These are phyloP conservation scores for Tetragnatha versicolor DNA, from an alignment of 1,140 invertebrate species.

Conservation along the genomic window DNA sequence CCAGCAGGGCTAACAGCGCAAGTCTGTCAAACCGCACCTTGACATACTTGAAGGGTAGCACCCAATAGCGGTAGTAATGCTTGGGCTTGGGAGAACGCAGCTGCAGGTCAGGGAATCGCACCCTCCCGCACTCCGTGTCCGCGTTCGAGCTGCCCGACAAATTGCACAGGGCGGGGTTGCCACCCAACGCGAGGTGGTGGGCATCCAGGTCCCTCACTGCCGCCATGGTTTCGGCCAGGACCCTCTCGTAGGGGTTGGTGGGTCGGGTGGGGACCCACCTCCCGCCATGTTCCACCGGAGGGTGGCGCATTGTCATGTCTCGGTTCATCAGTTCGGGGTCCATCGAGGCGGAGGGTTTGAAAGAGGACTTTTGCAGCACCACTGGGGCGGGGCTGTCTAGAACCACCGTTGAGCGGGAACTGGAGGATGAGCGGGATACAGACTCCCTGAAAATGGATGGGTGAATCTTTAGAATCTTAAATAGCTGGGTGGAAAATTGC, in stretches of 20 bases:
- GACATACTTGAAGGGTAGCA: conserved; percentile 69
- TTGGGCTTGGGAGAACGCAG: conserved; percentile 69
- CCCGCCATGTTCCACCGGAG: too few species aligned
- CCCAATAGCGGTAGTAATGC: conserved; percentile 85
- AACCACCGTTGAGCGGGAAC: conserved; percentile 71
- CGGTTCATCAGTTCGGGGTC: too few species aligned
- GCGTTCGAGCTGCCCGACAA: conserved; percentile 59
- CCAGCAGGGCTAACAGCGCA: conserved; percentile 88
- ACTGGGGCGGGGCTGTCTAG: conserved; percentile 69
- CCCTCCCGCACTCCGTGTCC: conserved; percentile 59
- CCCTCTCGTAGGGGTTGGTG: background rate
- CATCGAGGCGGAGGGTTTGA: conserved; percentile 12
- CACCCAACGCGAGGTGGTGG: too few species aligned
- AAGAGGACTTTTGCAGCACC: conserved; percentile 46
- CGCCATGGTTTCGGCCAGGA: too few species aligned
- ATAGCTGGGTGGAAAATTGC: background rate
- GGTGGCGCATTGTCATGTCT: too few species aligned
- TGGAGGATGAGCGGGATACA: conserved; percentile 65
- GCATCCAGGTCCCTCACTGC: too few species aligned
- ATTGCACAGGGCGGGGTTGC: conserved; percentile 42
- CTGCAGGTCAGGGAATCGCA: conserved; percentile 30
- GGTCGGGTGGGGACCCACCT: background rate
- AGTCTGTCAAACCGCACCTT: conserved; percentile 87
- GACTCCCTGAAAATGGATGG: conserved; percentile 36
- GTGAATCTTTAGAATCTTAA: background rate